Evolutionary conservation across 2,113 vertebrate species (phyloP).

Genomic region (Actinemys pallida): DNA sequence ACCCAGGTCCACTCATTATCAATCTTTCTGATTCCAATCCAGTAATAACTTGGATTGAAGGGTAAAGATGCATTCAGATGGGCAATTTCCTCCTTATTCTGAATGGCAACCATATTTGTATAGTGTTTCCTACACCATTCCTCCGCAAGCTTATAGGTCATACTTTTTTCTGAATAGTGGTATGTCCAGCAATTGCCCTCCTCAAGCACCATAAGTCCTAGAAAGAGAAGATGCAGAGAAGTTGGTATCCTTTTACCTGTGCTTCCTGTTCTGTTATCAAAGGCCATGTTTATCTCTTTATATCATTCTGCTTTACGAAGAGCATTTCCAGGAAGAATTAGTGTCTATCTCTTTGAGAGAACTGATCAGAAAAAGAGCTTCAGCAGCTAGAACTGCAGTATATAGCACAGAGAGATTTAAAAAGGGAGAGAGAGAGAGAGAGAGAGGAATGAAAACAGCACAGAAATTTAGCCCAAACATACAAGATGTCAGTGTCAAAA

Average conservation of each 20-base stretch:
- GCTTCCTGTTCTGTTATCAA: not conserved
- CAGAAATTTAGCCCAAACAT: not conserved
- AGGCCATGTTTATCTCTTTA: not conserved
- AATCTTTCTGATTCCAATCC: slow-evolving; percentile 89
- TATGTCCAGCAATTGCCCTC: slow-evolving; percentile 85
- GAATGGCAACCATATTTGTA: slow-evolving; percentile 87
- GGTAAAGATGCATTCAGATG: slow-evolving; percentile 83
- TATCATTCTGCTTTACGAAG: not conserved
- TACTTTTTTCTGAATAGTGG: slow-evolving; percentile 77
- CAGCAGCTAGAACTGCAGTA: not conserved
- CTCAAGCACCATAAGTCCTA: slow-evolving; percentile 71
- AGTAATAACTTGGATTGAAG: slow-evolving; percentile 82
- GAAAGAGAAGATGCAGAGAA: not conserved
- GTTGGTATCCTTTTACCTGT: not conserved
- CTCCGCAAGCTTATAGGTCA: slow-evolving; percentile 80
- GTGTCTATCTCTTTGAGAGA: not conserved
- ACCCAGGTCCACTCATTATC: slow-evolving; percentile 82
- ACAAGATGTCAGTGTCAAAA: not conserved
- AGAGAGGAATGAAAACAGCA: not conserved
- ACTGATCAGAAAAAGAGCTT: not conserved
- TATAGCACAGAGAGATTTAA: not conserved
- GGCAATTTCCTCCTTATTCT: slow-evolving; percentile 84
- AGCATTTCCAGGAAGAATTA: not conserved
- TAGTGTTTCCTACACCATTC: slow-evolving; percentile 82
- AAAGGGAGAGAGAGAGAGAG: not conserved